These are phyloP conservation scores for Pleuronectes platessa DNA, from an alignment of 2,113 vertebrate species.

Conservation along the genomic window DNA sequence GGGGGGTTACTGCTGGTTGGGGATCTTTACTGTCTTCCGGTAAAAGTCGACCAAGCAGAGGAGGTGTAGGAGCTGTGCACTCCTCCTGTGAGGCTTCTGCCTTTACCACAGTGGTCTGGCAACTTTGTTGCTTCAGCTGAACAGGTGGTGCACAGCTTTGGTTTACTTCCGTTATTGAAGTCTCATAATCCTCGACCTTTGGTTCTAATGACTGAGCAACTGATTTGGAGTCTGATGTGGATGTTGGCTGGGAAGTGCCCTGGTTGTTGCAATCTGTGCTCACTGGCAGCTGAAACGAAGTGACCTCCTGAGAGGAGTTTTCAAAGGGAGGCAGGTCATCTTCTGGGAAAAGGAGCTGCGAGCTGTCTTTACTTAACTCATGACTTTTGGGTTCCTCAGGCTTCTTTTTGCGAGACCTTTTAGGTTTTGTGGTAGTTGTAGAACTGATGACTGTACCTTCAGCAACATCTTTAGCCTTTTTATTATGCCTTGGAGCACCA, in stretches of 20 bases:
- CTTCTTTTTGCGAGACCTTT: slow-evolving; percentile 71
- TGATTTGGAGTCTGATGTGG: slow-evolving; percentile 16
- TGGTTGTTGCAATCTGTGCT: slow-evolving; percentile 36
- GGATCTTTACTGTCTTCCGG: slow-evolving; percentile 21
- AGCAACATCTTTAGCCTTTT: slow-evolving; percentile 75
- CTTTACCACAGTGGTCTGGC: slow-evolving; percentile 68
- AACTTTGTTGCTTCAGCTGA: slow-evolving; percentile 57
- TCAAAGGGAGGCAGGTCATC: slow-evolving; percentile 74
- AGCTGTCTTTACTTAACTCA: slow-evolving; percentile 60
- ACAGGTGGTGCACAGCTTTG: slow-evolving; percentile 37
- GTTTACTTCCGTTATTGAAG: slow-evolving; percentile 70
- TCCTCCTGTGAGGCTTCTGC: slow-evolving; percentile 51
- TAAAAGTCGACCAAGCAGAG: not conserved
- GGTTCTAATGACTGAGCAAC: slow-evolving; percentile 47
- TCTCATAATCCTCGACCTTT: slow-evolving; percentile 76
- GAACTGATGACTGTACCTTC: slow-evolving; percentile 41
- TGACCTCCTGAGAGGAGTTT: slow-evolving; percentile 76
- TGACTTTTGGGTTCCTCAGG: slow-evolving; percentile 62
- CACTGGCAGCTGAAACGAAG: slow-evolving; percentile 78
- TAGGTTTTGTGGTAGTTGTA: slow-evolving; percentile 40
- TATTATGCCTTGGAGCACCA: slow-evolving; percentile 79
- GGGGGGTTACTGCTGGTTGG: slow-evolving; percentile 21
- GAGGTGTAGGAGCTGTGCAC: not conserved
- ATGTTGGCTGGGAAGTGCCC: slow-evolving; percentile 32
- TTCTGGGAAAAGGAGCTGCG: slow-evolving; percentile 74